Evolutionary conservation across 1,140 invertebrate genomes (phyloP), one percentile per base, ranked within the genome.

Genomic region (Zaprionus inermis): DNA sequence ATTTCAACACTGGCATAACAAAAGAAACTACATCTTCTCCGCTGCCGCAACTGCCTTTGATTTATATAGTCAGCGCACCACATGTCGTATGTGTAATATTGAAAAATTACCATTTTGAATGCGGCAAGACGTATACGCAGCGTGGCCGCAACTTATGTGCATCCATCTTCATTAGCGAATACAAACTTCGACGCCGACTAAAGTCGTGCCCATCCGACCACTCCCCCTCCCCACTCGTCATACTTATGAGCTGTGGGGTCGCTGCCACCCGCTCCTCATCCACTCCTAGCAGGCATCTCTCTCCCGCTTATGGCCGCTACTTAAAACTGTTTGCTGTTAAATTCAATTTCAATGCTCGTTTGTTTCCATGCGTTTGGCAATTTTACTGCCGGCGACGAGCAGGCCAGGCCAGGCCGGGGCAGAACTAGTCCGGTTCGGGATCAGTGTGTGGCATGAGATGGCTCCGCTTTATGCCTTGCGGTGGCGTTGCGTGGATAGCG

Each of bases 311-410:
- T 67, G 61, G 77, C 52, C 51, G 77, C 77, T 80, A 77, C 82
- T 86, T 86, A 88, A 86, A 88, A 86, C 82, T 82, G 82, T 88
- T 88, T 88, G 84, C 80, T 84, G 80, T 88, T 88, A 88, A 88
- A 88, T 88, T 88, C 84, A 88, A 88, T 88, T 88, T 89, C 84
- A 89, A 89, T 89, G 84, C 84, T 78, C 82, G 82, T 85, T 86
- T 85, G 75, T 89, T 88, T 80, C 73, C 84, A 74, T 83, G 76
- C 77, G 73, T 80, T 83, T 63, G 78, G 56, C 79, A 78, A 68
- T 78, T 70, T 74, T 76, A 79, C 72, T 75, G 72, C 56, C 51
- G 61, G 51, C 46, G 34, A 65, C 38, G 49, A 56, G 24, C 34
- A 24, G 32, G 20, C 63, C n/a, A 54, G 18, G 32, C 58, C 32